These are phyloP conservation scores for Pristionchus maxplancki DNA, from an alignment of 2,888 invertebrate species.

Conservation along the genomic window DNA sequence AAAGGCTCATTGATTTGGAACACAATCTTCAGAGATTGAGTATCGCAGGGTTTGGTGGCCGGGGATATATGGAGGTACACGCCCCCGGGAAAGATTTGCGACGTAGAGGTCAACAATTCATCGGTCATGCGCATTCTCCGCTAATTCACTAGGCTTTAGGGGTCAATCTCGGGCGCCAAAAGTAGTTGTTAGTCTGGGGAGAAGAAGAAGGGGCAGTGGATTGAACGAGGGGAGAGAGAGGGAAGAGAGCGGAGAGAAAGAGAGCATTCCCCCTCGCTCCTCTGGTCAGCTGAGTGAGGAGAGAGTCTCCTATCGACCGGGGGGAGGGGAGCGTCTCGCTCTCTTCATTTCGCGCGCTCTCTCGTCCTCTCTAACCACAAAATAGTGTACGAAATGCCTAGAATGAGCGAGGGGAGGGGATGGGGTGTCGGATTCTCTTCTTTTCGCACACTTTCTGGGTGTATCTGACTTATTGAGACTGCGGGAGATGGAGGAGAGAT, in stretches of 20 bases:
- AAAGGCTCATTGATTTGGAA: no score
- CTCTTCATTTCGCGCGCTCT: not conserved
- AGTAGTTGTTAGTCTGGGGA: not conserved
- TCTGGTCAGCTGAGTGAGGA: slow-evolving; percentile 39
- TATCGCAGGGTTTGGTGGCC: no score
- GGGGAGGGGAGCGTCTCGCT: not conserved
- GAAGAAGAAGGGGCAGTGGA: not conserved
- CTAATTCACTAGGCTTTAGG: not conserved
- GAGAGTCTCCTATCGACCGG: slow-evolving; percentile 14
- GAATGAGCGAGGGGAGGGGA: not conserved
- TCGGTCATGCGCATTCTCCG: no score
- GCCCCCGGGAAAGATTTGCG: no score
- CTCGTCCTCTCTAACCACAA: not conserved
- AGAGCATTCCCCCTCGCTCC: not conserved
- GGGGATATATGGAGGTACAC: no score
- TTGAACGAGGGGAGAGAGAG: not conserved
- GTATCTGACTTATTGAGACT: not conserved
- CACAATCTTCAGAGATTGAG: no score
- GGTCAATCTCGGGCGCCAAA: not conserved
- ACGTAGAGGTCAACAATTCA: no score
- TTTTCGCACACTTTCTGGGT: not conserved
- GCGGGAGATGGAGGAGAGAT: not conserved
- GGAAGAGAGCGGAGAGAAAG: not conserved
- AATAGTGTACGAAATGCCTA: no score
- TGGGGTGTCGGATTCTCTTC: not conserved